Evolutionary conservation across 1,140 invertebrate species (phyloP).

Genomic region (Meloidogyne hapla): DNA sequence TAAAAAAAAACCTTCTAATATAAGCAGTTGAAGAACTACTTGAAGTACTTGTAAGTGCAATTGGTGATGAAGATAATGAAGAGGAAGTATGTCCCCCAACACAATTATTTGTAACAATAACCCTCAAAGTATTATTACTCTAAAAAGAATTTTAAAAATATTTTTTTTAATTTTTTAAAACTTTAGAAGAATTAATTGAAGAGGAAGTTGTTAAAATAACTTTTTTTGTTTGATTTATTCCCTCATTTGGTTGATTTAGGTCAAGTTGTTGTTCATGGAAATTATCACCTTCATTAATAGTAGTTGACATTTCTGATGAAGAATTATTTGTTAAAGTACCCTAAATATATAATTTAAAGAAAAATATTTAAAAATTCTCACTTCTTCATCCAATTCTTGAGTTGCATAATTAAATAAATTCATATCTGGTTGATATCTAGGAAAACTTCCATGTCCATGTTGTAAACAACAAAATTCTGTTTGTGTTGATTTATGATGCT

Average conservation of each 20-base stretch:
- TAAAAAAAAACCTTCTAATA: conserved; percentile 8
- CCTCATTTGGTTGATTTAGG: background rate
- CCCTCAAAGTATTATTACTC: background rate
- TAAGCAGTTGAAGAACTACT: background rate
- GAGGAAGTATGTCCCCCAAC: conserved; percentile 7
- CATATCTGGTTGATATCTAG: conserved; percentile 13
- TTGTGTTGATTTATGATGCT: conserved; percentile 44
- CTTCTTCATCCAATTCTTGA: conserved; percentile 42
- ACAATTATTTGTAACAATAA: conserved; percentile 4
- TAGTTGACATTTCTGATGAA: conserved; percentile 5
- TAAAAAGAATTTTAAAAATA: background rate
- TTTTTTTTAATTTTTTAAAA: background rate
- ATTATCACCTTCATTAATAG: background rate
- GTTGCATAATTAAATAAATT: conserved; percentile 23
- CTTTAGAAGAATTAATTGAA: background rate
- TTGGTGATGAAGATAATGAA: conserved; percentile 18
- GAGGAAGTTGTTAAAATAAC: background rate
- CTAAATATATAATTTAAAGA: conserved; percentile 18
- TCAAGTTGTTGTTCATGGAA: background rate
- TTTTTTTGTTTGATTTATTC: conserved; percentile 1
- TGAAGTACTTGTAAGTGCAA: conserved; percentile 17
- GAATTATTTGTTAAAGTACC: conserved; percentile 28
- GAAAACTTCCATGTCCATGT: conserved; percentile 13
- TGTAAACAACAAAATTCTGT: conserved; percentile 42
- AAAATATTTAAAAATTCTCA: conserved; percentile 9